Conservation (phyloP, 2,113 vertebrate species). For the Galeopterus variegatus region DNA sequence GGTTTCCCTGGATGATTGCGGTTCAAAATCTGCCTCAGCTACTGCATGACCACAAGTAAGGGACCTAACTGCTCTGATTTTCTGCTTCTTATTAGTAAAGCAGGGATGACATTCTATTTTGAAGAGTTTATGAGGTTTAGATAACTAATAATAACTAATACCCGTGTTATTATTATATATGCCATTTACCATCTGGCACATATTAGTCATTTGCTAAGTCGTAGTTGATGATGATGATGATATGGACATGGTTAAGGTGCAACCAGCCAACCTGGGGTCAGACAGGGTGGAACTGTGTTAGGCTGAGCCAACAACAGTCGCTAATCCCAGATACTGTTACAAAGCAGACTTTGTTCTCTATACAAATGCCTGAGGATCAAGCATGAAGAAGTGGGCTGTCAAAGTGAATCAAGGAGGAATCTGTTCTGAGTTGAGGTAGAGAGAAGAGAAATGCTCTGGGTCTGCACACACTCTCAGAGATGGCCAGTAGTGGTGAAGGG, state of each 20-base stretch:
- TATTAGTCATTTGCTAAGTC: neutral
- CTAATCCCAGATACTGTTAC: neutral
- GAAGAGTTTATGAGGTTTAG: neutral
- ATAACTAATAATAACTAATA: too few species aligned
- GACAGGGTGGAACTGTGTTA: neutral
- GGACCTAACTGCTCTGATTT: neutral
- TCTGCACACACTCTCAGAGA: neutral
- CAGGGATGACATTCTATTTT: neutral
- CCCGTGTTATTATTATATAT: neutral
- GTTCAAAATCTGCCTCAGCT: neutral
- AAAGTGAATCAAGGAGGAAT: neutral
- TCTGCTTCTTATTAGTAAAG: slow-evolving; percentile 1
- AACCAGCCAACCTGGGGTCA: neutral
- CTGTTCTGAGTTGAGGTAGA: neutral
- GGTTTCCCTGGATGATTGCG: neutral
- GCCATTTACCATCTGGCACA: neutral
- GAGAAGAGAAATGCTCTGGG: neutral
- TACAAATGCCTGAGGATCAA: neutral
- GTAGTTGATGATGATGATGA: neutral
- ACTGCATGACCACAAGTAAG: neutral
- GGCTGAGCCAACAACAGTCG: neutral
- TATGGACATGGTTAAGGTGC: neutral
- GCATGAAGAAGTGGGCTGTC: neutral
- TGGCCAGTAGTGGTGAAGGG: neutral
- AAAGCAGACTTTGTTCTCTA: neutral